Base-by-base conservation (phyloP, 1,140 invertebrate species). In the Amphibalanus amphitrite region DNA sequence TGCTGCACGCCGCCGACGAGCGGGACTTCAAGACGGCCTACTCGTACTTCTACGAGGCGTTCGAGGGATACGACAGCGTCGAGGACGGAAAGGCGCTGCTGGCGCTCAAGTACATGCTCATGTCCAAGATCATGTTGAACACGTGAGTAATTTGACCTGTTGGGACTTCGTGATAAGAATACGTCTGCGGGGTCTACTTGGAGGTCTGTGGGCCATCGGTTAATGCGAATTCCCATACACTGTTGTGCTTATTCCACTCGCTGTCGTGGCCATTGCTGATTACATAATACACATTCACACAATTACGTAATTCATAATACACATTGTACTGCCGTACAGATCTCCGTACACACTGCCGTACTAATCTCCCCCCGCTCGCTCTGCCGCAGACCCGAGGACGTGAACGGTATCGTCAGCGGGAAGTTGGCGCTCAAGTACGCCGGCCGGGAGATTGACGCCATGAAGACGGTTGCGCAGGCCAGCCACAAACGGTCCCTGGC, bases 41-140 rank as follows among this genome's bases (percentile, higher is more conserved):
- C 81, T 99, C 97, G 64, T 99, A 99, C 80, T 99, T 99, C 80
- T 99, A 98, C 82, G 97, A 99, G 85, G 97, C 97, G 59, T 99
- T 99, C 82, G 97, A 99, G 85, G 95, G 95, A 74, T 98, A 96
- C 82, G 95, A 99, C 81, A 95, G 93, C 75, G 90, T 96, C 26
- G 94, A 97, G 78, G 89, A 86, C 77, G 87, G 88, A 23, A 96
- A 94, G 81, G 96, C 97, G 17, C 80, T 98, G 3, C 91, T 88
- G 65, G 92, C 94, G 28, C 82, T 99, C 0, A 99, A 99, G 79
- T 99, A 99, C 81, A 99, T 99, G 97, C 85, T 99, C 72, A 80
- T 99, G 69, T 97, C 93, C 69, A 99, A 99, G 85, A 98, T 99
- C 73, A 97, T 98, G 94, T 82, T 98, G 25, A 94, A 93, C 75